Conservation (phyloP, 2,113 vertebrate genomes). For the Onychostruthus taczanowskii region DNA sequence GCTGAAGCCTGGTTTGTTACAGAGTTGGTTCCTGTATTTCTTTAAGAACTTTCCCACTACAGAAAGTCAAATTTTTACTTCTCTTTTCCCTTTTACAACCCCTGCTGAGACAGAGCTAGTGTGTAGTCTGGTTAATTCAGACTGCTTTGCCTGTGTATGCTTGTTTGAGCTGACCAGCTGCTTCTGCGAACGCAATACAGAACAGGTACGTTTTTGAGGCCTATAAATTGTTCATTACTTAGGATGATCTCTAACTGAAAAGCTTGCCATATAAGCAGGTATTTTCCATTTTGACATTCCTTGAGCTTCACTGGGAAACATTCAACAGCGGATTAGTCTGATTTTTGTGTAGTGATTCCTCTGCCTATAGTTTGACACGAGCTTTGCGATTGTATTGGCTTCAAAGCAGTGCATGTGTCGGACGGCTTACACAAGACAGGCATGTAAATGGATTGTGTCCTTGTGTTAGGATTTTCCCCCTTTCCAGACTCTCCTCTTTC, state of each 20-base stretch:
- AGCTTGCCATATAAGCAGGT: not conserved
- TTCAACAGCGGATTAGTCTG: not conserved
- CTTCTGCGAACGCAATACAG: not conserved
- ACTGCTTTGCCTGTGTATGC: not conserved
- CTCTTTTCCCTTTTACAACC: not conserved
- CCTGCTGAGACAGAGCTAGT: not conserved
- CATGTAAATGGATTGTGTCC: not conserved
- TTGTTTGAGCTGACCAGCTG: not conserved
- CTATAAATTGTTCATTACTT: not conserved
- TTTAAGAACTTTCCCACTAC: not conserved
- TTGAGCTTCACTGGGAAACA: not conserved
- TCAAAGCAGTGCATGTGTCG: not conserved
- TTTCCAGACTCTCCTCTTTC: not conserved
- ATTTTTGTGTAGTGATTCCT: not conserved
- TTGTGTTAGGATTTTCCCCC: not conserved
- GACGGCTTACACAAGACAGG: not conserved
- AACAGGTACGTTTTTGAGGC: not conserved
- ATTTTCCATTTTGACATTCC: not conserved
- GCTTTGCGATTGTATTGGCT: not conserved
- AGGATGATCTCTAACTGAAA: not conserved
- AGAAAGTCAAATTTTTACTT: not conserved
- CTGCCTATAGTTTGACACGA: not conserved
- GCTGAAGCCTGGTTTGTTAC: not conserved
- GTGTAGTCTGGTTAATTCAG: not conserved
- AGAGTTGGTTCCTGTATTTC: not conserved